A percentile compares a stretch with the other conserved stretches of the same genome.
Conservation (phyloP, 1,140 invertebrate species). For the Dinoponera quadriceps region DNA sequence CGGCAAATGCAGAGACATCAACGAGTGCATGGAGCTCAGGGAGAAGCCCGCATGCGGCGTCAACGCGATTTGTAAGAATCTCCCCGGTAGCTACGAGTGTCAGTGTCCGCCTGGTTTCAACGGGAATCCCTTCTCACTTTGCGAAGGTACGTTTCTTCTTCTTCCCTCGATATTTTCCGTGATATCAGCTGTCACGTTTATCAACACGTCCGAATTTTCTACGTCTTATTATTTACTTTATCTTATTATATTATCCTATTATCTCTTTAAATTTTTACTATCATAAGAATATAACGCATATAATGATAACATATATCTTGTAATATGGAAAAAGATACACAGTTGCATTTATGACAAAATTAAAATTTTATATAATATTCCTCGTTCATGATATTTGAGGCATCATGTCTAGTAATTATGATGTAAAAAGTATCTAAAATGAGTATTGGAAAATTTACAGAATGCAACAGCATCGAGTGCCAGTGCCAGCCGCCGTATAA, state of each 20-base stretch:
- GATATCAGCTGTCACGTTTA: neutral
- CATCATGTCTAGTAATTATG: too few relatives aligned
- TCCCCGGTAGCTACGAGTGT: conserved; percentile 97
- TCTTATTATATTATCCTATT: too few relatives aligned
- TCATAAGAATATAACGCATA: too few relatives aligned
- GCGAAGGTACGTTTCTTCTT: conserved; percentile 87
- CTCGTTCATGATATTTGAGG: too few relatives aligned
- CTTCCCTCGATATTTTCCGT: neutral
- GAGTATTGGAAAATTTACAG: conserved; percentile 76
- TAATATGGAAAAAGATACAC: too few relatives aligned
- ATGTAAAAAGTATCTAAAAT: neutral
- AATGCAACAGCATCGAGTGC: conserved; percentile 93
- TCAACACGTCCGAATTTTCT: too few relatives aligned
- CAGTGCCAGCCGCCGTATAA: conserved; percentile 95
- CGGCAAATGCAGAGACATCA: conserved; percentile 93
- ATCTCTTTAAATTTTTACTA: too few relatives aligned
- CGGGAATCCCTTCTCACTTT: conserved; percentile 94
- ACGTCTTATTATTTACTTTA: too few relatives aligned
- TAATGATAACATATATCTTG: too few relatives aligned
- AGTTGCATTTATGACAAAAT: too few relatives aligned
- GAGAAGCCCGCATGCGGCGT: conserved; percentile 92
- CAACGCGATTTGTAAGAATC: conserved; percentile 96
- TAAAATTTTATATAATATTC: too few relatives aligned
- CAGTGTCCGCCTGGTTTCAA: conserved; percentile 94
- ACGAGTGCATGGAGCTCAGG: conserved; percentile 92